A percentile compares a stretch with the other conserved stretches of the same genome.
Evolutionary conservation across 2,888 invertebrate genomes (phyloP).

Genomic region (Sthenelais limicola): DNA sequence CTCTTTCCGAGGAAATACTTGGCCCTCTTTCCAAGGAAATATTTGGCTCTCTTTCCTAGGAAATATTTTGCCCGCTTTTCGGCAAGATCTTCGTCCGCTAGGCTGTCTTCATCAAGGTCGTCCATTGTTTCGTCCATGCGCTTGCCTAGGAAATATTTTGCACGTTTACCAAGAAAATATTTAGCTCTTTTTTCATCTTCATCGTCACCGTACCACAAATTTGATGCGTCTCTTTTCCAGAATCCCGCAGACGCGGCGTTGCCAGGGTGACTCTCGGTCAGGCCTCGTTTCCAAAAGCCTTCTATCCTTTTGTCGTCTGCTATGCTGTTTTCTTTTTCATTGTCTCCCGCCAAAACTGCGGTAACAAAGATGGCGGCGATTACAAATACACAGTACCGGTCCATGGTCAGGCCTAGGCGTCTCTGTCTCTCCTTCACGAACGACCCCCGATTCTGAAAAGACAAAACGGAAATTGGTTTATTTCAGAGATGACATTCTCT

Average conservation of each 20-base stretch:
- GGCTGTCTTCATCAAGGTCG: background rate
- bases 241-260: background rate
- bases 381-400: constrained; percentile 2
- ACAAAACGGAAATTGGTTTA: too few species aligned
- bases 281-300: constrained; percentile 25
- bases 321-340: background rate
- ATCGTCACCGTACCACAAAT: background rate
- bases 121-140: constrained; percentile 7
- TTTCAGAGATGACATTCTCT: too few species aligned
- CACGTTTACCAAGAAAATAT: constrained; percentile 40
- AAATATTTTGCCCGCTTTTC: constrained; percentile 40
- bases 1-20: constrained; percentile 41
- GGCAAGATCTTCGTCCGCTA: background rate
- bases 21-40: constrained; percentile 38
- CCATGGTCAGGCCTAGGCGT: background rate
- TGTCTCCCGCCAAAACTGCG: constrained; percentile 12
- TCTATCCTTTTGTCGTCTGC: constrained; percentile 12
- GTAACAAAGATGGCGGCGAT: constrained; percentile 19
- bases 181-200: constrained; percentile 29
- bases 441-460: too few species aligned
- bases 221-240: background rate
- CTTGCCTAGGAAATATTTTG: constrained; percentile 41
- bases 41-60: constrained; percentile 38
- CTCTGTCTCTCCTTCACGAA: too few species aligned
- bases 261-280: background rate